A percentile compares a stretch with the other conserved stretches of the same genome.
These are phyloP conservation scores for Nerophis lumbriciformis DNA, from an alignment of 2,113 vertebrate genomes.

Conservation along the genomic window DNA sequence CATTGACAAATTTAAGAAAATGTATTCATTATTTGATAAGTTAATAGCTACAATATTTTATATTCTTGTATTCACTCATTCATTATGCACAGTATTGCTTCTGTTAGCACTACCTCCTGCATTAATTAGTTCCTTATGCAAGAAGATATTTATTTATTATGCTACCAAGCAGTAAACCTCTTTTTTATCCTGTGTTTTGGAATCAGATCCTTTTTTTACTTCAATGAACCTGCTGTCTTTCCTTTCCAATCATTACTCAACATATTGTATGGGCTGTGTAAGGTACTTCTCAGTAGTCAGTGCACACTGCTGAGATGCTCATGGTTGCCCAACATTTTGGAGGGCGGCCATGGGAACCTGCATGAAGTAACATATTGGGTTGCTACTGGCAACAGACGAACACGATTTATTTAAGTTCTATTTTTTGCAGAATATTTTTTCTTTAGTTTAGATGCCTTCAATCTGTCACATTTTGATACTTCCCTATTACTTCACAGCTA, in stretches of 20 bases:
- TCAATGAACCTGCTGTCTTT: neutral
- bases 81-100: too few species aligned
- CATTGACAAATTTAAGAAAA: too few species aligned
- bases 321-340: conserved; percentile 2
- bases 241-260: neutral
- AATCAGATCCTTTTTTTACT: neutral
- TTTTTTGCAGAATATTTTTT: neutral
- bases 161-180: too few species aligned
- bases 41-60: too few species aligned
- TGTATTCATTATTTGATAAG: too few species aligned
- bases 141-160: too few species aligned
- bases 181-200: too few species aligned
- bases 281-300: conserved; percentile 5
- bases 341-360: neutral
- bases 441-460: neutral
- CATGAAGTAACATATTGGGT: neutral
- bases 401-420: neutral
- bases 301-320: conserved; percentile 1
- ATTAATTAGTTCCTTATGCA: too few species aligned
- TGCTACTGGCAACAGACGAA: neutral
- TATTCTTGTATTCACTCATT: too few species aligned
- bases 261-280: neutral
- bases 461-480: neutral
- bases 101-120: too few species aligned
- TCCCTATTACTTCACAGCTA: neutral